Evolutionary conservation across 2,113 vertebrate genomes (phyloP).

Genomic region (Actinemys pallida): DNA sequence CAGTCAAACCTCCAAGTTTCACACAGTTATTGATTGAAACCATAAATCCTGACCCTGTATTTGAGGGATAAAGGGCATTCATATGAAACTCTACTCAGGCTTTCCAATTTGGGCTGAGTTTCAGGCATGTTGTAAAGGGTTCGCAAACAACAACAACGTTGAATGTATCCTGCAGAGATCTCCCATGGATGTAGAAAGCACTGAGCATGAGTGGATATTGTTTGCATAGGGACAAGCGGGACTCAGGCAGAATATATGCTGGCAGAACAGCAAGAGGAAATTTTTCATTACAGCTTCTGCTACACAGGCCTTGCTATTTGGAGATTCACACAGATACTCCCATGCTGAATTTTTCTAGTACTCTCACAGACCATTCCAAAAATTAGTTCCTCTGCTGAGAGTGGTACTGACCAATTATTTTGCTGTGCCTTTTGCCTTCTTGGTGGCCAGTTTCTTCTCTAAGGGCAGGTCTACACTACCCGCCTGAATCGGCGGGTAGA

Average conservation of each 20-base stretch:
- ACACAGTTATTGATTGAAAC: rapidly evolving
- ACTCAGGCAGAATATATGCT: neutral
- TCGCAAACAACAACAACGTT: neutral
- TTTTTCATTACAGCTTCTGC: neutral
- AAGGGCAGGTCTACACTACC: neutral
- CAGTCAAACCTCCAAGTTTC: neutral
- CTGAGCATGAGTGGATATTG: neutral
- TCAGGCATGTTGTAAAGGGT: neutral
- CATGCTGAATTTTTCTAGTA: neutral
- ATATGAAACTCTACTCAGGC: neutral
- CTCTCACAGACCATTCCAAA: neutral
- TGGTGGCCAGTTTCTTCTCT: neutral
- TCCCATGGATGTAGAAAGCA: conserved; percentile 8
- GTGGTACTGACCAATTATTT: neutral
- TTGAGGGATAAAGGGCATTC: neutral
- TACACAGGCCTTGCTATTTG: neutral
- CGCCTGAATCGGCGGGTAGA: too few relatives aligned
- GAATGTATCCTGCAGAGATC: neutral
- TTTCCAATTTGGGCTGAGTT: neutral
- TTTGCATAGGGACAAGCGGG: neutral
- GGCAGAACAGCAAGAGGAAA: conserved; percentile 14
- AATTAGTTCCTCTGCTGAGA: neutral
- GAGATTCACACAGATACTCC: neutral
- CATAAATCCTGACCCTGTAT: neutral
- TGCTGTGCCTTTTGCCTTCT: neutral